Conservation (phyloP, 2,797 vertebrate genomes). For the Neomorphus geoffroyi region DNA sequence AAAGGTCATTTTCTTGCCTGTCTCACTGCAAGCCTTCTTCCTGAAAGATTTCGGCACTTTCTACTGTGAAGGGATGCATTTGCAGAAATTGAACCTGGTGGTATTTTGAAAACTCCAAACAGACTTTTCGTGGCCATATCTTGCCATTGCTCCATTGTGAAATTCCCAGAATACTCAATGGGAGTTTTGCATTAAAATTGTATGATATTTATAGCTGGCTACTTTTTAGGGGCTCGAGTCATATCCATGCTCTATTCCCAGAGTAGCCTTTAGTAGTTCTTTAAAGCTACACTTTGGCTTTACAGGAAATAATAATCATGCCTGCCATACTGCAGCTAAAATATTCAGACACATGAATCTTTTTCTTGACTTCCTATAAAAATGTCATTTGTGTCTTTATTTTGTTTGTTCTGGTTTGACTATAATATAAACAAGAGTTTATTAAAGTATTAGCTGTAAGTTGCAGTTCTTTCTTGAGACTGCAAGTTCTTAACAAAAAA, state of each 20-base stretch:
- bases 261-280: constrained; percentile 8
- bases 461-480: constrained; percentile 4
- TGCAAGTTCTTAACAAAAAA: constrained; percentile 6
- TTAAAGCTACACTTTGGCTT: constrained; percentile 15
- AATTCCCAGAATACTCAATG: constrained; percentile 22
- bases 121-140: neutral
- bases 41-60: neutral
- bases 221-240: neutral
- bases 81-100: neutral
- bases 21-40: neutral
- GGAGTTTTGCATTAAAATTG: constrained; percentile 2
- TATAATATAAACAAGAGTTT: constrained; percentile 43
- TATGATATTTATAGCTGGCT: constrained; percentile 22
- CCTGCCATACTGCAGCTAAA: constrained; percentile 51
- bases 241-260: neutral
- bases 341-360: constrained; percentile 64
- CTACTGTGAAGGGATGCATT: neutral
- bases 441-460: constrained; percentile 19
- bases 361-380: constrained; percentile 59
- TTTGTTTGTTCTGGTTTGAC: constrained; percentile 48
- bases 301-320: constrained; percentile 60
- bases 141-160: neutral
- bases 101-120: neutral
- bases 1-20: neutral
- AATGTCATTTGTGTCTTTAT: constrained; percentile 46